phyloP scores from a whole-genome alignment of 1,140 invertebrate species.

The Cotesia chilonis region DNA sequence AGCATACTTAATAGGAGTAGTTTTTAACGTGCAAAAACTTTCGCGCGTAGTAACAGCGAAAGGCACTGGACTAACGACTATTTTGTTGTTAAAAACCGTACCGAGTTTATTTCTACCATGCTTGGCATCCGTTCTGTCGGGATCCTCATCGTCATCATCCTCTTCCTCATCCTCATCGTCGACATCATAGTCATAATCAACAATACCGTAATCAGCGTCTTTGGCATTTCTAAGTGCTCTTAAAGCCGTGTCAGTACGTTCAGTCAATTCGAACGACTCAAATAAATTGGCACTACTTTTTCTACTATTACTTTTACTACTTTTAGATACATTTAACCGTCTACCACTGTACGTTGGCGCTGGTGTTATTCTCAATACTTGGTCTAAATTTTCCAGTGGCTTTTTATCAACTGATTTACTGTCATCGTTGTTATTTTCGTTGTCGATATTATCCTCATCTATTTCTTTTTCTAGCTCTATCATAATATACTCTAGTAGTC shows the following conservation, averaged over 20 bases:
- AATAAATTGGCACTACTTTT: constrained; percentile 40
- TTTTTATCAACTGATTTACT: neutral
- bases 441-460: constrained; percentile 5
- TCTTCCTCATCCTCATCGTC: constrained; percentile 36
- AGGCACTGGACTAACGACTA: constrained; percentile 61
- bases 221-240: constrained; percentile 23
- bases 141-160: constrained; percentile 31
- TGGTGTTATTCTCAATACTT: constrained; percentile 49
- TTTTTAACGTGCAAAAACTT: constrained; percentile 61
- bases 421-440: constrained; percentile 5
- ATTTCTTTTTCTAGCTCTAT: constrained; percentile 43
- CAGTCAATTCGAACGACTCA: constrained; percentile 35
- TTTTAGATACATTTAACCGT: constrained; percentile 33
- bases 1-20: constrained; percentile 55
- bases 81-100: constrained; percentile 60
- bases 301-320: constrained; percentile 28
- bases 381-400: constrained; percentile 46
- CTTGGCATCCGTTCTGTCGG: constrained; percentile 29
- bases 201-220: neutral
- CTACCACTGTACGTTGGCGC: constrained; percentile 48
- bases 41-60: constrained; percentile 57
- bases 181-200: constrained; percentile 26
- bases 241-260: constrained; percentile 25
- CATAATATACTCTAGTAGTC: constrained; percentile 52
- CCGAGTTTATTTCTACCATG: constrained; percentile 53